Base-by-base conservation (phyloP, 2,888 invertebrate genomes). In the Deilephila porcellus region DNA sequence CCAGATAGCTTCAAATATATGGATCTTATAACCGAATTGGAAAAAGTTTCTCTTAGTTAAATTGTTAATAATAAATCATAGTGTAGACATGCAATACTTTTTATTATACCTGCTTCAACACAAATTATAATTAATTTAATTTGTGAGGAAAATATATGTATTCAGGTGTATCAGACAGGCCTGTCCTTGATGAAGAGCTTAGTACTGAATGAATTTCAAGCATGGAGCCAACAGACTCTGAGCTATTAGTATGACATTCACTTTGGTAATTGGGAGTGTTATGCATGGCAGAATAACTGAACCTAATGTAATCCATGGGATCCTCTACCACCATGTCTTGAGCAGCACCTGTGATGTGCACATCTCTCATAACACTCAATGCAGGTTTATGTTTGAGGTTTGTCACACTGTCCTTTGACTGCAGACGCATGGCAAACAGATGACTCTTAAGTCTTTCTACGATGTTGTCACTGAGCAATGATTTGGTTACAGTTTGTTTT, bases 1-100 rank as follows among this genome's bases (percentile, higher is more conserved):
- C 98, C 98, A 0, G 96, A 97, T 79, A 95, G 95, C 71, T 98
- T 98, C 85, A 97, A 97, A 81, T 97, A 98, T 83, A 97, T 96
- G 96, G 97, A 98, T 86, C 94, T 98, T 25, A 96, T 98, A 75
- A 93, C 96, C 64, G 96, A 98, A 87, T 94, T 98, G 76, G 97
- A 98, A 90, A 96, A 95, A 83, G 95, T 96, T 78, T 88, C 90
- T 78, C 84, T 96, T 74, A 78, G 81, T 25, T 87, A 80, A 74
- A 71, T 73, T 60, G 59, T 53, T 52, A 62, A 60, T 20, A 56
- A 53, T 60, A 73, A 70, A 71, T 14, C 37, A 20, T 53, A 32
- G 34, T 20, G n/a, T 63, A 45, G 45, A 71, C 45, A 60, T 53
- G 6, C 20, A 52, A n/a, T 73, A 59, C n/a, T 73, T 29, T 64